phyloP scores from a whole-genome alignment of 2,113 vertebrate species.

The Oryzias melastigma region DNA sequence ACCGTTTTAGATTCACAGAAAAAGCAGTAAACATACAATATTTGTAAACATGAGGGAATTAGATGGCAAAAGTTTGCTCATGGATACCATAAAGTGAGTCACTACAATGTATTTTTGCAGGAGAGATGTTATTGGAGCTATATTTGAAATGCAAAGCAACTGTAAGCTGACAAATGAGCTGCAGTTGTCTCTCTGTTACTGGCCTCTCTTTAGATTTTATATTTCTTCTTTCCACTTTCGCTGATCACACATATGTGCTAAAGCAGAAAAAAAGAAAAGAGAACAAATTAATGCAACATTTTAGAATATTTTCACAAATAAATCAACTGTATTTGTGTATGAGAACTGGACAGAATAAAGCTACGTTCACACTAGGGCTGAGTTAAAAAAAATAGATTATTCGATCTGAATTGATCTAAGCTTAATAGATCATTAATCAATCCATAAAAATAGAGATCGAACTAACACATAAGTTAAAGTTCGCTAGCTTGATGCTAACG shows the following conservation, averaged over 20 bases:
- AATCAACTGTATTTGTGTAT: background rate
- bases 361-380: too few species aligned
- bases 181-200: conserved; percentile 13
- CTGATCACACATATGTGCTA: conserved; percentile 94
- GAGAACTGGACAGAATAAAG: background rate
- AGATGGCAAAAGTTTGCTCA: background rate
- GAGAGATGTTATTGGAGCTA: conserved; percentile 34
- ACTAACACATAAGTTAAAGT: too few species aligned
- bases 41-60: background rate
- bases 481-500: too few species aligned
- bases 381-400: too few species aligned
- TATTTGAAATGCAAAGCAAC: conserved; percentile 23
- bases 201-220: conserved; percentile 78
- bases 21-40: background rate
- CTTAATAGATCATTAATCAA: too few species aligned
- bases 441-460: too few species aligned
- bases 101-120: background rate
- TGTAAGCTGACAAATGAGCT: conserved; percentile 15
- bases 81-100: background rate
- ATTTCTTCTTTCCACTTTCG: conserved; percentile 88
- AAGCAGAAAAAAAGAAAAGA: background rate
- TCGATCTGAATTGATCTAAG: too few species aligned
- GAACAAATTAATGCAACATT: background rate
- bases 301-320: background rate
- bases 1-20: conserved; percentile 10